Base-by-base conservation (phyloP, 2,888 invertebrate genomes). In the Mimumesa dahlbomi region DNA sequence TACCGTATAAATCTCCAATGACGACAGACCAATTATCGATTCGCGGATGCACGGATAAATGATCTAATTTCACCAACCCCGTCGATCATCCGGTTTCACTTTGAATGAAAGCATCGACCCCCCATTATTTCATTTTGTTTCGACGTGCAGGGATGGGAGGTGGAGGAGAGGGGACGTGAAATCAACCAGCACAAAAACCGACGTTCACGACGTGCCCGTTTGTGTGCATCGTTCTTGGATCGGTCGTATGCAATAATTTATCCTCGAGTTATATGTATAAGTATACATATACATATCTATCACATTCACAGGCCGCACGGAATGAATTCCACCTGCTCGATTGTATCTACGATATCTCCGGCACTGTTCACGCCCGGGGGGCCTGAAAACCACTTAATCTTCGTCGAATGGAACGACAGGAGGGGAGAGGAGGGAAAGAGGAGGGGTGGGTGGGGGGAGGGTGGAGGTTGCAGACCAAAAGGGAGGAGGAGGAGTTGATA, bases 301-400 rank as follows among this genome's bases (percentile, higher is more conserved):
- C 46, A 18, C 43, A 45, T 38, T 38, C 66, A 40, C 53, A 43
- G 58, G 48, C 36, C 63, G 13, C 52, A 22, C n/a, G n/a, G 62
- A 77, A 65, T 78, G 68, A 73, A 78, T 78, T 73, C 62, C 69
- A 72, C 54, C 63, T 69, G 71, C 63, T 62, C 62, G 74, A 66
- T 75, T 62, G 69, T 74, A 79, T 79, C 58, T 46, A 48, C 45
- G 61, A 62, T 76, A 79, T 66, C 59, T 53, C 38, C 49, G 57
- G 48, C 63, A 53, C 52, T 64, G 75, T 75, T 78, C 66, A 19
- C 67, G 64, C 61, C 50, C 54, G 46, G 54, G 16, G 48, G 57
- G 52, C 50, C 61, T 57, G 64, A 72, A 69, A 77, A 77, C 70
- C 77, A 71, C 75, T 79, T 79, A 79, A 79, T 80, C 80, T 79